Evolutionary conservation across 2,113 vertebrate genomes (phyloP), one percentile per base, ranked within the genome.

Genomic region (Pelvicachromis taeniatus): DNA sequence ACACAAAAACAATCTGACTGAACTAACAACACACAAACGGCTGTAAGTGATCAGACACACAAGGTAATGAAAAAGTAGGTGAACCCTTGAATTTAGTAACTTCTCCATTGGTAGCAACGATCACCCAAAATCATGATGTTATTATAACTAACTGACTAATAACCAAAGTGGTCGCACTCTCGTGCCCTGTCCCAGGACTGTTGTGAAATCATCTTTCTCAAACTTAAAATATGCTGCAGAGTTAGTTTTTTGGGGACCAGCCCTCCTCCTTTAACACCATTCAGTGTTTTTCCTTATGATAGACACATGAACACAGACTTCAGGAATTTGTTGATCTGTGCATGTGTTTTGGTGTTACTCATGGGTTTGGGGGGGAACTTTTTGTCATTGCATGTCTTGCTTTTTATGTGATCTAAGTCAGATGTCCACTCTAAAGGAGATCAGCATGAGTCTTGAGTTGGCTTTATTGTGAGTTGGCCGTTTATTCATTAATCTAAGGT

Each of bases 21-120:
- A 73, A 48, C 4, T 68, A 68, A 68, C 8, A 17, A 29, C 9
- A 45, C 9, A 26, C 13, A 17, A 40, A 0, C 0, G 29, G 65
- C 65, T 70, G 8, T 26, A 45, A 42, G 26, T 45, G 38, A 45
- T 45, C 38, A 9, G 40, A 42, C 38, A 70, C 38, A 42, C 21
- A 26, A 0, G 8, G 63, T 70, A 45, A 5, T 23, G 12, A 68
- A 40, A 23, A 68, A 6, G 19, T 42, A 68, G 35, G n/a, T 3
- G 9, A 40, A 65, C 33, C 38, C 33, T 8, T 4, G 0, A 68
- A 68, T 68, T 68, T 42, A 68, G 63, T 68, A 68, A 16, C 35
- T 0, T 42, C 17, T 65, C 7, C 12, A 42, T 68, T 68, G 45
- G 63, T 11, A 45, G 12, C 21, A 70, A 70, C 38, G 40, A 6